Evolutionary conservation across 1,140 invertebrate genomes (phyloP), one percentile per base, ranked within the genome.

Genomic region (Aplysia californica): DNA sequence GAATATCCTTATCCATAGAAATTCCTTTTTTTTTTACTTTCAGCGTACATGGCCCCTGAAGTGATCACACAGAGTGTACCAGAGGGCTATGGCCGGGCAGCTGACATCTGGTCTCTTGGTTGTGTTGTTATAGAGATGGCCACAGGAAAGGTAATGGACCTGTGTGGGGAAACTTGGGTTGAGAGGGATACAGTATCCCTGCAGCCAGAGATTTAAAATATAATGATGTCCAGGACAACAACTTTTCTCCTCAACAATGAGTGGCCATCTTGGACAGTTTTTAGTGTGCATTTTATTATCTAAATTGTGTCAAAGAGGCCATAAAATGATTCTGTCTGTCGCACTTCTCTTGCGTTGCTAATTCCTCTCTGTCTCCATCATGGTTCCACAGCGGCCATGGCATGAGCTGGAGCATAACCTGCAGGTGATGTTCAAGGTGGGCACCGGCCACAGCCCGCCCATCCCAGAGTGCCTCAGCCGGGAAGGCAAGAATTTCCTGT

Each of bases 51-150:
- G 99, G 91, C 98, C 96, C 36, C 92, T 97, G 77, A 89, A 71
- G 86, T 89, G 29, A 82, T 88, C 26, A 85, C 83, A 0, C 73
- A 81, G 26, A 84, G 77, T 61, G 79, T 81, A 15, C 76, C 81
- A 36, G 82, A 80, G 44, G 85, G 86, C 26, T 84, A 87, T 73
- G 88, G 87, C 2, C 67, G 87, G 58, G 82, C 83, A 92, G 97
- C 97, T 75, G 97, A 98, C 89, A 97, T 98, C 89, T 98, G 97
- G 97, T 97, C 96, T 65, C 91, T 98, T 79, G 97, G 97, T n/a
- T 99, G 98, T 90, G 99, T 98, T 3, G 95, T 99, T 79, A 96
- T 99, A 35, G 98, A 99, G 92, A 99, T 99, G 98, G 96, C 96
- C 1, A 99, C 97, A 3, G 97, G 98, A 59, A 98, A 99, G 89